These are phyloP conservation scores for Xiphorhynchus elegans DNA, from an alignment of 2,113 vertebrate genomes.

Conservation along the genomic window DNA sequence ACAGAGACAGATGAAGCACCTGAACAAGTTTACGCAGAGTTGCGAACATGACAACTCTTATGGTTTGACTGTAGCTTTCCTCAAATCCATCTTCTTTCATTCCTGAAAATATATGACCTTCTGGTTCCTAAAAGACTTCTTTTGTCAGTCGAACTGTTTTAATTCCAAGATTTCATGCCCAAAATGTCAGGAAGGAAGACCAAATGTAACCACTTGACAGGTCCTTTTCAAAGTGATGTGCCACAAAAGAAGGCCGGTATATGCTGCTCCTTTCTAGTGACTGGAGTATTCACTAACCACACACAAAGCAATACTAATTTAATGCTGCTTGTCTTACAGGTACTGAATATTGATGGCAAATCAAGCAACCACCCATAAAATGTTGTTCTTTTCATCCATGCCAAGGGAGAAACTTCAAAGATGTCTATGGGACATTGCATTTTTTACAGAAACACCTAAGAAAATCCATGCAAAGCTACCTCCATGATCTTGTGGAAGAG, in stretches of 20 bases:
- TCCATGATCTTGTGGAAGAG: not conserved
- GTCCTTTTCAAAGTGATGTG: not conserved
- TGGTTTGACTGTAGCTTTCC: not conserved
- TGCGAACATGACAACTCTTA: not conserved
- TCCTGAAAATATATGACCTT: not conserved
- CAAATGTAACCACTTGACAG: not conserved
- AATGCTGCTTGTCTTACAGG: not conserved
- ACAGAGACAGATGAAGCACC: not conserved
- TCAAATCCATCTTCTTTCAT: not conserved
- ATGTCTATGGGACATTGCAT: not conserved
- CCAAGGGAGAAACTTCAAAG: not conserved
- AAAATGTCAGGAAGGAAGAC: not conserved
- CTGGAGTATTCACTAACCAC: not conserved
- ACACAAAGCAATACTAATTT: not conserved
- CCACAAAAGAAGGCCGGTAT: not conserved
- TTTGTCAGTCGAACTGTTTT: not conserved
- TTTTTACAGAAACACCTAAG: not conserved
- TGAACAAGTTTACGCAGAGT: not conserved
- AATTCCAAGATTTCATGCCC: not conserved
- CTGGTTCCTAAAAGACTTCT: not conserved
- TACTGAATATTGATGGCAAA: not conserved
- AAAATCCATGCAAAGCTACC: not conserved
- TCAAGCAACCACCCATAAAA: not conserved
- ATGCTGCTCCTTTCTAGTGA: not conserved
- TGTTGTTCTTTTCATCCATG: not conserved